These are phyloP conservation scores for Cremastinae sp. DNA, from an alignment of 2,888 invertebrate species.

Conservation along the genomic window DNA sequence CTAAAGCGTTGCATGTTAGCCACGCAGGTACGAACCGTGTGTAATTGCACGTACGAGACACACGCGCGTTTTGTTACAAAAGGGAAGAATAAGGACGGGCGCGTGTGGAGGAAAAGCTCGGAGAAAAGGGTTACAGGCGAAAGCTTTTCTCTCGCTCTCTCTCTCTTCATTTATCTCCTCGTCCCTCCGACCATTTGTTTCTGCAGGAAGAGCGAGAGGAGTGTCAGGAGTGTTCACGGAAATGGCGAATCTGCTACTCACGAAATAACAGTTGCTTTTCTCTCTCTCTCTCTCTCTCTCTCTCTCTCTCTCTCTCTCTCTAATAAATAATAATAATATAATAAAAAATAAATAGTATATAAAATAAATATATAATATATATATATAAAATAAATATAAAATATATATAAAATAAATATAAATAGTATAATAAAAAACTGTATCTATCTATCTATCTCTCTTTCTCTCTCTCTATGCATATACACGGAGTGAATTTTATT, in stretches of 20 bases:
- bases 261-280: slow-evolving; percentile 55
- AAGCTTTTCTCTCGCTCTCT: slow-evolving; percentile 31
- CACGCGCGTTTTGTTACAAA: slow-evolving; percentile 33
- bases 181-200: not conserved
- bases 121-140: slow-evolving; percentile 46
- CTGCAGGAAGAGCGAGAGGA: slow-evolving; percentile 47
- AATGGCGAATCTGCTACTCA: slow-evolving; percentile 68
- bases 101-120: slow-evolving; percentile 38
- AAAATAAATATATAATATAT: no score
- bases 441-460: no score
- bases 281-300: slow-evolving; percentile 19
- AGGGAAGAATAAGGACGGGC: slow-evolving; percentile 45
- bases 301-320: slow-evolving; percentile 4
- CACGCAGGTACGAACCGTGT: slow-evolving; percentile 32
- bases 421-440: no score
- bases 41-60: slow-evolving; percentile 5
- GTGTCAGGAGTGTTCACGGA: slow-evolving; percentile 62
- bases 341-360: no score
- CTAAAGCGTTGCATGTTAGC: slow-evolving; percentile 67
- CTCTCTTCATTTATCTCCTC: slow-evolving; percentile 8
- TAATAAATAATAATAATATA: no score
- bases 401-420: no score
- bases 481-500: no score
- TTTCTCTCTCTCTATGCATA: no score
- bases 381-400: no score